Conservation (phyloP, 2,113 vertebrate genomes). For the Peromyscus californicus region DNA sequence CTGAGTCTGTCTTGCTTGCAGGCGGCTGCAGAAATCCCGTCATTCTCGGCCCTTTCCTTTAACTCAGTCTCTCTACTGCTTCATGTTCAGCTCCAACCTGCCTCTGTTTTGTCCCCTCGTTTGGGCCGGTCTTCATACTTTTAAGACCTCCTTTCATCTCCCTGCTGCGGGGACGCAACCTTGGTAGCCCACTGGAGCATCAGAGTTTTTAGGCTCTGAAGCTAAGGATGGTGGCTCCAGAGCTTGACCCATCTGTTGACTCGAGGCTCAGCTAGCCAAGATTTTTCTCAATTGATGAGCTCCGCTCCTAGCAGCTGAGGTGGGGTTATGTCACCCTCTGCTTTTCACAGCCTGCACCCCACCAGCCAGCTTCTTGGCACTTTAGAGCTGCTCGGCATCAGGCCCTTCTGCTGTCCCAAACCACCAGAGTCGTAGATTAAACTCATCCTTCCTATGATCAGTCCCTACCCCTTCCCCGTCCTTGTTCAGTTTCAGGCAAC, state of each 20-base stretch:
- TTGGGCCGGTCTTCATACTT: too few relatives aligned
- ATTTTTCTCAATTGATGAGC: neutral
- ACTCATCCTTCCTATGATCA: neutral
- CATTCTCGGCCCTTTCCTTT: too few relatives aligned
- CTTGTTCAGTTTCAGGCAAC: neutral
- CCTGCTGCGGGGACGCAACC: neutral
- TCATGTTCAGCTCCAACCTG: too few relatives aligned
- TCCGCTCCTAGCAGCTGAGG: neutral
- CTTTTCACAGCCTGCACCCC: neutral
- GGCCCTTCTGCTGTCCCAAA: neutral
- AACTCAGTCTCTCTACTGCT: too few relatives aligned
- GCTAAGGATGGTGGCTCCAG: neutral
- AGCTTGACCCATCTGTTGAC: neutral
- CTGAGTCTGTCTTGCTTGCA: too few relatives aligned
- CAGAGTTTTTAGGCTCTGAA: neutral
- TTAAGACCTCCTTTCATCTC: too few relatives aligned
- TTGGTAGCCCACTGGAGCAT: neutral
- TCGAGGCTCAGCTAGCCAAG: neutral
- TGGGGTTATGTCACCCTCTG: neutral
- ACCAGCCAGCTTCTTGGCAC: neutral
- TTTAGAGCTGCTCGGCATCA: neutral
- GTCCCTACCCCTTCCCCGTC: rapidly evolving
- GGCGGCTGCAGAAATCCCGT: too few relatives aligned
- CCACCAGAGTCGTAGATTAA: neutral
- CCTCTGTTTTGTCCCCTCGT: too few relatives aligned